Conservation (phyloP, 2,888 invertebrate species). For the Epinotia ramella region DNA sequence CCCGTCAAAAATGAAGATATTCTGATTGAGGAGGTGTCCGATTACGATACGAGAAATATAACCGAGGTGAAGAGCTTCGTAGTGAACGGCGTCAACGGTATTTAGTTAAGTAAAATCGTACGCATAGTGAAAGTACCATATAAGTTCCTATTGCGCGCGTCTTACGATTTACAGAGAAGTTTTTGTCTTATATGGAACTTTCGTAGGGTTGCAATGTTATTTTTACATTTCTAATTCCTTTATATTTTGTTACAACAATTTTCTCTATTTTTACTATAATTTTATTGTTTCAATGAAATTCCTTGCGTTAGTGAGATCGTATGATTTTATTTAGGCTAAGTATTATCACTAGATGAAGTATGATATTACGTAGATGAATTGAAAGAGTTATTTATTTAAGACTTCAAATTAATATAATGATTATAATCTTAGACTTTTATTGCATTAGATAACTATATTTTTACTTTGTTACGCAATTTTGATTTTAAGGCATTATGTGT, state of each 20-base stretch:
- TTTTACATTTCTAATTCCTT: conserved; percentile 26
- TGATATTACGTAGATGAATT: conserved; percentile 49
- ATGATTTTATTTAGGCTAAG: conserved; percentile 67
- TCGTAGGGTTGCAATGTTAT: conserved; percentile 14
- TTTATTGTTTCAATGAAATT: conserved; percentile 63
- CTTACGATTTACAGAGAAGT: background rate
- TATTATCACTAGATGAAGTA: conserved; percentile 62
- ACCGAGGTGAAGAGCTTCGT: conserved; percentile 77
- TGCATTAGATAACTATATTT: conserved; percentile 44
- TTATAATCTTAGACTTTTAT: conserved; percentile 50
- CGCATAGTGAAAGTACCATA: conserved; percentile 18
- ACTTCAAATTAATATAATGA: conserved; percentile 70
- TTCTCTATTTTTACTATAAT: conserved; percentile 42
- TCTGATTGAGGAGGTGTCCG: conserved; percentile 74
- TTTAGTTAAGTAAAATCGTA: conserved; percentile 12
- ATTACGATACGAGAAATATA: conserved; percentile 70
- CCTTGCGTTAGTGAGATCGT: conserved; percentile 67
- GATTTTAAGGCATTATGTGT: conserved; percentile 72
- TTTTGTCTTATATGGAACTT: conserved; percentile 24
- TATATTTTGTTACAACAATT: conserved; percentile 43
- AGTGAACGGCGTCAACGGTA: conserved; percentile 62
- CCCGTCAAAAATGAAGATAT: conserved; percentile 77
- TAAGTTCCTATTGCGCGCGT: conserved; percentile 5
- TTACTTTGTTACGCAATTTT: conserved; percentile 62
- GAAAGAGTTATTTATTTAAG: conserved; percentile 66